Evolutionary conservation across 37 sponge, comb jelly and placozoan species (phyloP), one percentile per base, ranked within the genome.

Genomic region (Amphimedon queenslandica): DNA sequence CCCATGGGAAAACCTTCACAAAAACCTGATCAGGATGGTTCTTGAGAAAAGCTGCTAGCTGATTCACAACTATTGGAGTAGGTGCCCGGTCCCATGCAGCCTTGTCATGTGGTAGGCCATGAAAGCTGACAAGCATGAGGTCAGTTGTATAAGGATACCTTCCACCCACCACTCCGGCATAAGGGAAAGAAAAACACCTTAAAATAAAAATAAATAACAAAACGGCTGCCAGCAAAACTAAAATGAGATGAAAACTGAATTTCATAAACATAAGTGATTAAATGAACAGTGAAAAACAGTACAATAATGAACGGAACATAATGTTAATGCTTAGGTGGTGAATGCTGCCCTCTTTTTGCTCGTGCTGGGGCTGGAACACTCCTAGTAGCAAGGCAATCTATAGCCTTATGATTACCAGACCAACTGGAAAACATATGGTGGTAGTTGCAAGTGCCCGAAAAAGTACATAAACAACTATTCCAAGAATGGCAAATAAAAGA

Each of bases 11-110:
- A 63, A 21, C 55, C 55, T 53, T 13, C 20, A 13, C 64, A 63
- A 23, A 63, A 31, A 8, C 13, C 28, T 63, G 64, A 37, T 67
- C 69, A 5, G 69, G 69, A 33, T 67, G 64, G 13, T 8, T 63
- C n/a, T 8, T 8, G 10, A 63, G 64, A 18, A 63, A 63, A 10
- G 64, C 31, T 8, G 13, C 64, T 23, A 63, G 11, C 64, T 23
- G 24, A 10, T 23, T 31, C 13, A 63, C 31, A 23, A 29, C 28
- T 10, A 63, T 63, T 23, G 64, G 64, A 63, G 64, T n/a, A 4
- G 8, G 13, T 27, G n/a, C n/a, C 11, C n/a, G 11, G 6, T 10
- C 31, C 11, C 64, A 23, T n/a, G n/a, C n/a, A n/a, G n/a, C n/a
- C n/a, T n/a, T n/a, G n/a, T n/a, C n/a, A n/a, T n/a, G n/a, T n/a